Evolutionary conservation across 2,888 invertebrate species (phyloP).

Genomic region (Crossocerus cetratus): DNA sequence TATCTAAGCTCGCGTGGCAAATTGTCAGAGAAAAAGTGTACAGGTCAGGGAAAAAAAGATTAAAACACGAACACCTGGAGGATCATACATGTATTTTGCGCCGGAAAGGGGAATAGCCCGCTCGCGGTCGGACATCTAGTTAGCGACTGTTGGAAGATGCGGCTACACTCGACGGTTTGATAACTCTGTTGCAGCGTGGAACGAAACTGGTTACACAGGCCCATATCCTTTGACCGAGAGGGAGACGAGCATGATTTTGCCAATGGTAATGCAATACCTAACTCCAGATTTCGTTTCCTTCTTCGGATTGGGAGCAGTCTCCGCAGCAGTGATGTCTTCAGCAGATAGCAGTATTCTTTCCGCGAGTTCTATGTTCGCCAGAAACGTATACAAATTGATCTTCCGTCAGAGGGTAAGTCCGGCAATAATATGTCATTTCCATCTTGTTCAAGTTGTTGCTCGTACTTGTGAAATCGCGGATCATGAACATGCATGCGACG

Average conservation of each 20-base stretch:
- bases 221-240: constrained; percentile 85
- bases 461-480: no score
- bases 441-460: no score
- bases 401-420: constrained; percentile 90
- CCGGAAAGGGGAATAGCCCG: no score
- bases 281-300: constrained; percentile 98
- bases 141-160: no score
- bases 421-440: neutral
- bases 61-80: no score
- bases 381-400: constrained; percentile 98
- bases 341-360: constrained; percentile 99
- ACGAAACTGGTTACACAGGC: constrained; percentile 91
- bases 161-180: no score
- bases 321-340: constrained; percentile 99
- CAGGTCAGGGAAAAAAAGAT: no score
- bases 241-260: constrained; percentile 96
- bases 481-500: no score
- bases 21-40: no score
- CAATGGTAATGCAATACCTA: constrained; percentile 96
- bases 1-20: no score
- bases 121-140: no score
- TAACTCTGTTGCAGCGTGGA: constrained; percentile 87
- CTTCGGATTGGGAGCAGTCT: constrained; percentile 98
- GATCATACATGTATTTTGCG: no score
- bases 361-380: constrained; percentile 99